These are phyloP conservation scores for Menidia menidia DNA, from an alignment of 2,797 vertebrate species.

Conservation along the genomic window DNA sequence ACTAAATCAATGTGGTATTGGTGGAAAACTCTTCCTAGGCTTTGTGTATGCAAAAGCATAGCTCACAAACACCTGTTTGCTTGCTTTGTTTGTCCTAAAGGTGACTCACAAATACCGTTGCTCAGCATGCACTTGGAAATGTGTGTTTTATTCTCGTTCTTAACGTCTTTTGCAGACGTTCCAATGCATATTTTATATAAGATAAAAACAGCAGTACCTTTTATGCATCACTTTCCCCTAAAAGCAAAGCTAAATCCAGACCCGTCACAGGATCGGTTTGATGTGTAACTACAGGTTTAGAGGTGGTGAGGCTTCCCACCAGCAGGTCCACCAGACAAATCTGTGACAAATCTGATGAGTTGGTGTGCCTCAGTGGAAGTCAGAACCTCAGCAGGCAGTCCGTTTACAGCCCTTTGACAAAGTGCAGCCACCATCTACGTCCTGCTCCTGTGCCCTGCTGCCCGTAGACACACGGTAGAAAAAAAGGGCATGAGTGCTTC, in stretches of 20 bases:
- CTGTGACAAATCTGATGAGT: conserved; percentile 41
- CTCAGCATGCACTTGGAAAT: background rate
- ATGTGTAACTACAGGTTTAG: conserved; percentile 32
- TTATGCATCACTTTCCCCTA: background rate
- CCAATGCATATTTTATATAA: background rate
- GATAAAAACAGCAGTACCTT: background rate
- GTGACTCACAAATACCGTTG: no score
- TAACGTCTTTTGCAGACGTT: background rate
- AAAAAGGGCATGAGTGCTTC: conserved; percentile 26
- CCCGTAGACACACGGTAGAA: conserved; percentile 9
- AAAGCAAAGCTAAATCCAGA: conserved; percentile 24
- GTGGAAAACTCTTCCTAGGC: no score
- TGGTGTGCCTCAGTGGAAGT: conserved; percentile 23
- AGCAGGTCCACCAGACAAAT: conserved; percentile 38
- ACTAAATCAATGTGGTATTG: background rate
- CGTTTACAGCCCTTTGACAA: conserved; percentile 32
- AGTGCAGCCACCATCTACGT: conserved; percentile 5
- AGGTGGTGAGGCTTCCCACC: conserved; percentile 16
- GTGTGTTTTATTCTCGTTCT: background rate
- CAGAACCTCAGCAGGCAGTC: conserved; percentile 30
- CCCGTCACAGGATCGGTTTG: conserved; percentile 16
- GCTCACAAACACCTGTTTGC: no score
- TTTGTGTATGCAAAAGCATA: no score
- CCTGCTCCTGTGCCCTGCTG: background rate
- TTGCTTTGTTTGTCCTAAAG: no score